Percentiles rank a stretch among this genome's conserved stretches.
These are phyloP conservation scores for Dioctria linearis DNA, from an alignment of 2,888 invertebrate genomes.

Conservation along the genomic window DNA sequence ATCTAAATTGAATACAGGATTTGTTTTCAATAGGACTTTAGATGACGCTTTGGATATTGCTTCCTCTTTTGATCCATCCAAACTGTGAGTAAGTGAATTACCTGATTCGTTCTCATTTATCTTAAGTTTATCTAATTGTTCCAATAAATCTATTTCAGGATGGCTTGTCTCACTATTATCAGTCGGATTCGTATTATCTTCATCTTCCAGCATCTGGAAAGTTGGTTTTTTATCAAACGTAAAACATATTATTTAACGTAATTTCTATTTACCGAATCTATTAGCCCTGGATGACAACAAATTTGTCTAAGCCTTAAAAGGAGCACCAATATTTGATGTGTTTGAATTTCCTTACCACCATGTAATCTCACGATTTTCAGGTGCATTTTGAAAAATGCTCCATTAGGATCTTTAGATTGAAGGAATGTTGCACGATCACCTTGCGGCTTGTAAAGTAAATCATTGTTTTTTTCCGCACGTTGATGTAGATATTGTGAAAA, in stretches of 20 bases:
- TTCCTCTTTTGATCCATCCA: slow-evolving; percentile 69
- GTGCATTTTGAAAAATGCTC: slow-evolving; percentile 75
- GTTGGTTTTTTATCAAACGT: background rate
- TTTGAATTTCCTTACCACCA: slow-evolving; percentile 67
- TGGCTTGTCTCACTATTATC: slow-evolving; percentile 67
- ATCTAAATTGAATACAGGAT: slow-evolving; percentile 79
- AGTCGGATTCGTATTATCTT: slow-evolving; percentile 62
- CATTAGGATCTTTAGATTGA: slow-evolving; percentile 69
- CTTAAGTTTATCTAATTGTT: slow-evolving; percentile 77
- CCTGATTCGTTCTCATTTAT: slow-evolving; percentile 66
- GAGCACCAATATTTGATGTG: slow-evolving; percentile 82
- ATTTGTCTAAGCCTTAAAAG: slow-evolving; percentile 89
- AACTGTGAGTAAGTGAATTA: slow-evolving; percentile 14
- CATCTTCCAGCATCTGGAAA: slow-evolving; percentile 73
- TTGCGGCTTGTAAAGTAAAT: slow-evolving; percentile 63
- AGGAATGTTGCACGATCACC: slow-evolving; percentile 64
- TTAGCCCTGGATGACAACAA: slow-evolving; percentile 90
- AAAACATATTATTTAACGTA: no score
- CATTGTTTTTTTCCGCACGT: slow-evolving; percentile 77
- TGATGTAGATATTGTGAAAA: slow-evolving; percentile 85
- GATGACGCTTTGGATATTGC: slow-evolving; percentile 75
- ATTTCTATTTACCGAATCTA: slow-evolving; percentile 74
- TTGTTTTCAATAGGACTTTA: slow-evolving; percentile 77
- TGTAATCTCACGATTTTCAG: slow-evolving; percentile 76
- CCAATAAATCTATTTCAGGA: slow-evolving; percentile 75